Base-by-base conservation (phyloP, 2,888 invertebrate species). In the Eledona agricola region DNA sequence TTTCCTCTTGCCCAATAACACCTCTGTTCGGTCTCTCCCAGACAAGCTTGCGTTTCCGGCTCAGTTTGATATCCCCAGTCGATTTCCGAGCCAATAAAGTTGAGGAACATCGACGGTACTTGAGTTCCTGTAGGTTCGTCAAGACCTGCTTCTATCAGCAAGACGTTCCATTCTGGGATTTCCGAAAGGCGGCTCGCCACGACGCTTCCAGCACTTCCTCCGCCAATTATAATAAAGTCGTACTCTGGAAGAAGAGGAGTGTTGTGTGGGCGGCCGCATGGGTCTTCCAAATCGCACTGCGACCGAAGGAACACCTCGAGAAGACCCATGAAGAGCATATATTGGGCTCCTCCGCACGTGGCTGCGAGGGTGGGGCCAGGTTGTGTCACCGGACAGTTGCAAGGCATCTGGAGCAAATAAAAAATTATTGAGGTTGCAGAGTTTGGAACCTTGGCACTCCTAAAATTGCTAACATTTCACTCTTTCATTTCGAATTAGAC, bases 11-110 rank as follows among this genome's bases (percentile, higher is more conserved):
- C 91, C 92, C 92, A 92, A 71, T 86, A 88, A 72, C 92, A 93
- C 60, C 86, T 83, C 13, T 83, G 79, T 15, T 81, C 85, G 0
- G 81, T 82, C 65, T 89, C 87, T 1, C 84, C 85, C 12, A 92
- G 80, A 64, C 93, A 93, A 0, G 91, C 83, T 4, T 80, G 79
- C 43, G 83, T 81, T 71, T 94, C 93, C 0, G 92, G 89, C 72
- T 93, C 91, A 0, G 94, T 94, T 59, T 83, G 84, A 74, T 87
- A 94, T 13, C 87, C 84, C 91, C 93, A 94, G 76, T 94, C 94
- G 63, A 94, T 91, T 59, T 89, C 88, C 31, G 88, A 88, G 2
- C 90, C 91, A 46, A 92, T 81, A 72, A 90, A 92, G 77, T 93
- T 92, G 47, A 93, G 81, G 75, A 92, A 92, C 86, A 93, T 90